Evolutionary conservation across 1,140 invertebrate species (phyloP).

Genomic region (Homarus americanus): DNA sequence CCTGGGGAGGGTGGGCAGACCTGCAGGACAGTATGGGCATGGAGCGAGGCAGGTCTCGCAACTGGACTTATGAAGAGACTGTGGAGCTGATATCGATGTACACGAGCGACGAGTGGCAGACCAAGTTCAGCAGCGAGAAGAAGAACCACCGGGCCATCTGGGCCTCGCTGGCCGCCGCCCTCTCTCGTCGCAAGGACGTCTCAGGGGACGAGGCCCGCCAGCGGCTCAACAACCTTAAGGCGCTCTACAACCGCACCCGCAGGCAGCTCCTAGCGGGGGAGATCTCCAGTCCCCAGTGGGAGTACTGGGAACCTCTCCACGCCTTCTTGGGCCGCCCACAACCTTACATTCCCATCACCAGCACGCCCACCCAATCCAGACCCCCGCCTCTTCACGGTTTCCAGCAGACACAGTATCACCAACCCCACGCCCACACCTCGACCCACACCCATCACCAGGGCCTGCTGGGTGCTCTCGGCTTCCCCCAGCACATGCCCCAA

Average conservation of each 20-base stretch:
- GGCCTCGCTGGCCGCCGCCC: constrained; percentile 68
- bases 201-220: constrained; percentile 74
- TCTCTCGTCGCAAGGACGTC: constrained; percentile 72
- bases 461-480: constrained; percentile 43
- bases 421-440: neutral
- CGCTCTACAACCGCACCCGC: constrained; percentile 74
- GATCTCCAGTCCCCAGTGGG: constrained; percentile 74
- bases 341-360: constrained; percentile 68
- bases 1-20: constrained; percentile 66
- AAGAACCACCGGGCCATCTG: constrained; percentile 75
- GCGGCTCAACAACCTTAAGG: constrained; percentile 74
- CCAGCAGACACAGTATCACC: constrained; percentile 50
- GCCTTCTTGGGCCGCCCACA: constrained; percentile 70
- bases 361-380: constrained; percentile 17
- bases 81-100: constrained; percentile 72
- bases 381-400: constrained; percentile 37
- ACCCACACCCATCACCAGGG: constrained; percentile 40
- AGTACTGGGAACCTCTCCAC: constrained; percentile 74
- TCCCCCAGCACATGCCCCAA: constrained; percentile 46
- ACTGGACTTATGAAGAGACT: constrained; percentile 75
- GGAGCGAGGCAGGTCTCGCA: constrained; percentile 72
- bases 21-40: constrained; percentile 51
- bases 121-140: constrained; percentile 74
- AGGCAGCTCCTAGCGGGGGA: constrained; percentile 74
- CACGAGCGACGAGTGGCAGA: constrained; percentile 74